Conservation (phyloP, 2,113 vertebrate genomes). For the Corythornis vintsioides region DNA sequence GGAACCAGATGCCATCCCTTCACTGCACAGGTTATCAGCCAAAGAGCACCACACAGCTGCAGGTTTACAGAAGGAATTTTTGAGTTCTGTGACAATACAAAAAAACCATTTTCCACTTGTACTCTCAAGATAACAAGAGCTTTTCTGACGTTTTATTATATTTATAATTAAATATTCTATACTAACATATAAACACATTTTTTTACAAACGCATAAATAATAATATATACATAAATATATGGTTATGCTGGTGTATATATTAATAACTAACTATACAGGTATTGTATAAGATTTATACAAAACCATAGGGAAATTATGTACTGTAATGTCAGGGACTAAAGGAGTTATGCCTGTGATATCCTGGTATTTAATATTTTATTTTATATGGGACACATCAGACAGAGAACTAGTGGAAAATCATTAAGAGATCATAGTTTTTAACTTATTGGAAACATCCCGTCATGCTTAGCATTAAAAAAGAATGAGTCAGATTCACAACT, state of each 20-base stretch:
- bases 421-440: not conserved
- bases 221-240: not conserved
- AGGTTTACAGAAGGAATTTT: constrained; percentile 15
- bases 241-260: not conserved
- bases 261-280: not conserved
- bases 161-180: not conserved
- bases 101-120: not conserved
- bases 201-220: not conserved
- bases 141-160: constrained; percentile 22
- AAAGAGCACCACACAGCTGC: constrained; percentile 28
- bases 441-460: not conserved
- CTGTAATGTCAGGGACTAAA: not conserved
- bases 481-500: not conserved
- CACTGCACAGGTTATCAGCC: not conserved
- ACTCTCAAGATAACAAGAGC: not conserved
- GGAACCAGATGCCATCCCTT: not conserved
- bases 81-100: not conserved
- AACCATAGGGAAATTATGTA: not conserved
- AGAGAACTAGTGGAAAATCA: not conserved
- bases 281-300: not conserved
- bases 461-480: not conserved
- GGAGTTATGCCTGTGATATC: not conserved
- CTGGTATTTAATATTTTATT: not conserved
- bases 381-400: not conserved
- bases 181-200: not conserved